Base-by-base conservation (phyloP, 2,888 invertebrate species). In the Xanthorhoe designata region DNA sequence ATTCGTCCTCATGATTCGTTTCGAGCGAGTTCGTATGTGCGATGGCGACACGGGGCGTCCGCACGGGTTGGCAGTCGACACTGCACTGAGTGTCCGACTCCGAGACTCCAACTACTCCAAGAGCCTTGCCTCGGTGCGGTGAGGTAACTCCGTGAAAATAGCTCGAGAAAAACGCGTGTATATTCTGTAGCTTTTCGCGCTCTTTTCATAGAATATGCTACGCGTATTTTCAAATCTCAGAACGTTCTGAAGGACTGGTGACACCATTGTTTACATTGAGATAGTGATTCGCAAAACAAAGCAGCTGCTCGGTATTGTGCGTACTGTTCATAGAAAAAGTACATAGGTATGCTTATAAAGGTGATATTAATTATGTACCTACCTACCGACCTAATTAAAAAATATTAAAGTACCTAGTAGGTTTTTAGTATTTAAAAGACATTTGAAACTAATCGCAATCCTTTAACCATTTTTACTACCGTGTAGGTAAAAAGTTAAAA, bases 1-100 rank as follows among this genome's bases (percentile, higher is more conserved):
- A 88, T 87, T 89, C 86, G 88, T 91, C 90, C 89, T 85, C 92
- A 92, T 92, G 88, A 75, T 88, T 91, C 91, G 92, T 89, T 91
- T 88, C 88, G 75, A 87, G 82, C 85, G 89, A 90, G 87, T 83
- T 86, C 83, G 87, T 75, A 64, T 76, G 75, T 72, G 75, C 68
- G 64, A 73, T 73, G 75, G 68, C 80, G 68, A 66, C 75, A 76
- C 76, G 68, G 72, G 83, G 68, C 84, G 78, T 75, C 76, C 80
- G 13, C 49, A 13, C 49, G 24, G 53, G 61, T 58, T 61, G 83
- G 74, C 78, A 53, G 61, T 58, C 61, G 83, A 74, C 78, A 76
- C 73, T 72, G 71, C 71, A 90, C 92, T 91, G 61, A 24, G 24
- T 4, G 24, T 1, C 24, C 24, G 24, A 24, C 2, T 3, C 24